Base-by-base conservation (phyloP, 2,888 invertebrate genomes). In the Micoletzkya japonica region DNA sequence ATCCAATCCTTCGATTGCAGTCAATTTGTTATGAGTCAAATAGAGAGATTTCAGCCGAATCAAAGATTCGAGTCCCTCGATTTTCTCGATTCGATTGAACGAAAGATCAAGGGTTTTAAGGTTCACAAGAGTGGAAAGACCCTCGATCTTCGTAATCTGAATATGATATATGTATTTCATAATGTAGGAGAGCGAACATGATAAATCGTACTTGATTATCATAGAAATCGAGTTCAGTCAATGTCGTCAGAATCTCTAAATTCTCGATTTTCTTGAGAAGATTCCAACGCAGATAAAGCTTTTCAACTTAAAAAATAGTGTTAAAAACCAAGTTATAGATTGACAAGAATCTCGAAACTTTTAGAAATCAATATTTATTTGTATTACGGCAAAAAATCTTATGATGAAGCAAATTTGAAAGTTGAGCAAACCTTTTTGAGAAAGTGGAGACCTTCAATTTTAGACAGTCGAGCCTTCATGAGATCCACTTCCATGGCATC, bases 261-360 rank as follows among this genome's bases (percentile, higher is more conserved):
- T 95, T 95, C 86, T 97, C 95, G 79, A 98, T 95, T 86, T 92
- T 92, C 86, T 92, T 95, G 30, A 98, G 93, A 17, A 95, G 88
- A 88, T 98, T 98, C 93, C 97, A 97, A 58, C 96, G 90, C 67
- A 97, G 88, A 85, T 91, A 94, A 44, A 97, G 87, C 73, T 90
- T 90, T 87, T 94, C 76, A 14, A 82, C 71, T 66, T 57, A n/a
- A n/a, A n/a, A n/a, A n/a, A n/a, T n/a, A n/a, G n/a, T n/a, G n/a
- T n/a, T n/a, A n/a, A n/a, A n/a, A n/a, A n/a, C n/a, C n/a, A n/a
- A n/a, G n/a, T n/a, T n/a, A n/a, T n/a, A n/a, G n/a, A n/a, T n/a
- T n/a, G n/a, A n/a, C n/a, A n/a, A n/a, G n/a, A n/a, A n/a, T n/a
- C n/a, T n/a, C n/a, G n/a, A n/a, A n/a, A n/a, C n/a, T n/a, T n/a